Evolutionary conservation across 2,113 vertebrate species (phyloP), one percentile per base, ranked within the genome.

Genomic region (Tinamus guttatus): DNA sequence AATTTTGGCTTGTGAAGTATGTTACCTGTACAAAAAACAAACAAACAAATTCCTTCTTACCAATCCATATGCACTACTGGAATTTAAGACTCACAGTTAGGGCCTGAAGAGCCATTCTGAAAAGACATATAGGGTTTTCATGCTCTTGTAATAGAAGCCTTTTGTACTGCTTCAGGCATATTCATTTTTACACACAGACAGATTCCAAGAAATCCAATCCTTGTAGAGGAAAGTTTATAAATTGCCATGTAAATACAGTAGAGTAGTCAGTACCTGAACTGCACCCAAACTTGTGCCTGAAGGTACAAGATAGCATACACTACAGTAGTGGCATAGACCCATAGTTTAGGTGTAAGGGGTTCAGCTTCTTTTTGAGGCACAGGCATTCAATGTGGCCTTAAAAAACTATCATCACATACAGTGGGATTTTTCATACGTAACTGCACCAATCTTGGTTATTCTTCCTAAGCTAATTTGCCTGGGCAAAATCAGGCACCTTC

Each of bases 311-410:
- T 87, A 75, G 22, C 8, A 83, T 11, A 70, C 10, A 15, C 9
- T 67, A 4, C 0, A 87, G 27, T 3, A 64, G 25, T 0, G 82
- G 76, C 21, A 8, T 2, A 56, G 30, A 20, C 11, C 15, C 13
- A 22, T 75, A 85, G 49, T 71, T 73, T 25, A 22, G 7, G 67
- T 60, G 25, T 6, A 28, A 13, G 38, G 34, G 38, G 11, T 32
- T 87, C 30, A 63, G 36, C 43, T 81, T 70, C 43, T 73, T 85
- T 32, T 22, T 27, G 25, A 81, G 28, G 56, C 27, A 82, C 28
- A 75, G 36, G 63, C 21, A 74, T 75, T 9, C 22, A 77, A 15
- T 47, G 63, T 0, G 8, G 34, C 59, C 54, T 83, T 51, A 51
- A 21, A 74, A 83, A 90, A 49, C 49, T 38, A 59, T 13, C 25